Percentiles rank a stretch among this genome's conserved stretches.
Conservation (phyloP, 2,888 invertebrate genomes). For the Seira ritae region DNA sequence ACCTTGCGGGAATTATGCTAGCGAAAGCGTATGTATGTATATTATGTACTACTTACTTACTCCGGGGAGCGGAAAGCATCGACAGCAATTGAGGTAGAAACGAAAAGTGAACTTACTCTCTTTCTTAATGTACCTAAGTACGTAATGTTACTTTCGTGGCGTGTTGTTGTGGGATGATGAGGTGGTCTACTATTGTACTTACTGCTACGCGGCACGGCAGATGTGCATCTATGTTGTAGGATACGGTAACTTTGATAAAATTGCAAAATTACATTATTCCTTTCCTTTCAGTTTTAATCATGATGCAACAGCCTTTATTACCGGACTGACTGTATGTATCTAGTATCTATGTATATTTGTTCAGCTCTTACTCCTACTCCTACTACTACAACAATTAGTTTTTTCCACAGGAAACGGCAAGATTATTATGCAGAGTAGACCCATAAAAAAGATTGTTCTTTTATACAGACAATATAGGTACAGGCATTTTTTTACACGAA, state of each 20-base stretch:
- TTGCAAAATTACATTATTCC: slow-evolving; percentile 32
- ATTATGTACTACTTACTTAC: no score
- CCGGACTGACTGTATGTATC: neutral
- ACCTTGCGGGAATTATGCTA: slow-evolving; percentile 14
- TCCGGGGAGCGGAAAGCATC: no score
- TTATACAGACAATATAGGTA: slow-evolving; percentile 6
- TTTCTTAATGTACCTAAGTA: no score
- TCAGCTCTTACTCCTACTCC: no score
- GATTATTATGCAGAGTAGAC: slow-evolving; percentile 28
- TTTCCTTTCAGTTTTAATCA: slow-evolving; percentile 2
- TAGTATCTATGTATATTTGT: no score
- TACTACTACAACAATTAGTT: neutral
- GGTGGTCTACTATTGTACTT: no score
- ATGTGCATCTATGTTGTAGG: slow-evolving; percentile 42
- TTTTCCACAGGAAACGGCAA: slow-evolving; percentile 52
- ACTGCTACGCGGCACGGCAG: no score
- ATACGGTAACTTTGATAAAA: slow-evolving; percentile 35
- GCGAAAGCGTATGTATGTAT: neutral
- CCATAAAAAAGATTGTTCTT: slow-evolving; percentile 19
- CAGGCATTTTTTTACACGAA: neutral
- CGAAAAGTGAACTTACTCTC: no score
- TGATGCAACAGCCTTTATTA: slow-evolving; percentile 7
- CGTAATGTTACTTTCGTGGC: no score
- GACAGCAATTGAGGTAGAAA: no score
- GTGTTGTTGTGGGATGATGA: no score